Evolutionary conservation across 2,113 vertebrate genomes (phyloP), one percentile per base, ranked within the genome.

Genomic region (Strigops habroptila): DNA sequence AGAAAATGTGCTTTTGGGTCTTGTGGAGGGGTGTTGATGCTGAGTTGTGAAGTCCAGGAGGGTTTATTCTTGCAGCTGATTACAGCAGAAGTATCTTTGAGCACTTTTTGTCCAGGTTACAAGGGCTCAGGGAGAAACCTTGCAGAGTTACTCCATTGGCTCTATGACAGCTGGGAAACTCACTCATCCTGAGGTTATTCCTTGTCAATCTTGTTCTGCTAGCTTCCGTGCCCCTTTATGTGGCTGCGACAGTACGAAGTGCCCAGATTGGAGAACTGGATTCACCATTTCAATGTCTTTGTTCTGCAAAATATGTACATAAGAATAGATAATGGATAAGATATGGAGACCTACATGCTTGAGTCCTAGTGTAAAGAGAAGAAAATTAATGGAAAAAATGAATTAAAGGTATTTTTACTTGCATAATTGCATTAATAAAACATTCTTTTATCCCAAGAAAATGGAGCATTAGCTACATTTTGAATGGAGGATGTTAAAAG

Each of bases 191-290:
- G 28, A 81, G 91, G 96, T 90, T 86, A 52, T 80, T 96, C 88
- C 95, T 94, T 2, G 95, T 82, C 88, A 1, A 62, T 90, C 96
- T 70, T 3, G 95, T 95, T 95, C 85, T 85, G 85, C 95, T 52
- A 16, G 93, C 87, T 95, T 27, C 13, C 3, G 39, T 12, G 57
- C 90, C 84, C 82, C 88, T 67, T 84, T 13, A 25, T 87, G 87
- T 76, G 94, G 89, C 93, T 5, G 52, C 31, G 92, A 49, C 91
- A 69, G 28, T 10, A 3, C 4, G 8, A 39, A 51, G 82, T 2
- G 1, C 59, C 12, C 5, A 6, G 28, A 23, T n/a, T 12, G 91
- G 71, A 53, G 93, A 94, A 31, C 82, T 27, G 68, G 90, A 67
- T 95, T 57, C 93, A 10, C 33, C 0, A 86, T 95, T 96, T 90